These are phyloP conservation scores for Drosophila setifemur DNA, from an alignment of 1,140 invertebrate genomes.

Conservation along the genomic window DNA sequence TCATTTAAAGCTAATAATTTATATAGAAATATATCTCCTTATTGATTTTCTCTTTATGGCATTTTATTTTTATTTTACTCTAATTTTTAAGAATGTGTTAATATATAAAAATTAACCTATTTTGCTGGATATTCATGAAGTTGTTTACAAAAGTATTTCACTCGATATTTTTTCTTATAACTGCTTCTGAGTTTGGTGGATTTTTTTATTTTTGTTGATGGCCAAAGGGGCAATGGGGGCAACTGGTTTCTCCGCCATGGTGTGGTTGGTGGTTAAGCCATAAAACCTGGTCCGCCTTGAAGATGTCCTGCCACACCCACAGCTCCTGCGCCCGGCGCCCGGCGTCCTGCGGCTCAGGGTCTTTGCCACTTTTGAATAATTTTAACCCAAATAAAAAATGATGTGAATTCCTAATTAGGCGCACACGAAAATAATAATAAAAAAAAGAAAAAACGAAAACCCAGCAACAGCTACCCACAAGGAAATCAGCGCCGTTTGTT, in stretches of 20 bases:
- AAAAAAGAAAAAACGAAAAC: no score
- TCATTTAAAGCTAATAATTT: no score
- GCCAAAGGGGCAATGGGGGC: neutral
- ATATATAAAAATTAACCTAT: neutral
- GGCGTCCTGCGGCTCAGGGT: conserved; percentile 31
- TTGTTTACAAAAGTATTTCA: neutral
- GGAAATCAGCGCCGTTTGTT: conserved; percentile 70
- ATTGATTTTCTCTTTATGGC: no score
- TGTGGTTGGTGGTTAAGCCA: conserved; percentile 1
- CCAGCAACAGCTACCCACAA: conserved; percentile 15
- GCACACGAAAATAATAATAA: conserved; percentile 17
- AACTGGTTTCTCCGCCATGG: neutral
- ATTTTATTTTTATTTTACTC: neutral
- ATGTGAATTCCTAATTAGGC: conserved; percentile 82
- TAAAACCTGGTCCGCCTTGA: conserved; percentile 35
- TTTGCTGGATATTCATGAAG: neutral
- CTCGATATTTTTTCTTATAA: neutral
- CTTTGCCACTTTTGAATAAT: conserved; percentile 78
- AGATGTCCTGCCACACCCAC: conserved; percentile 23
- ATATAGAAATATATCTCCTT: no score
- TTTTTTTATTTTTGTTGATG: neutral
- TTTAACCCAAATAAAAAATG: conserved; percentile 82
- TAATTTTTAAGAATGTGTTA: neutral
- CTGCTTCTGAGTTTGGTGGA: no score
- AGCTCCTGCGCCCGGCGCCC: no score